Evolutionary conservation across 2,888 invertebrate genomes (phyloP).

Genomic region (Drosophila mettleri): DNA sequence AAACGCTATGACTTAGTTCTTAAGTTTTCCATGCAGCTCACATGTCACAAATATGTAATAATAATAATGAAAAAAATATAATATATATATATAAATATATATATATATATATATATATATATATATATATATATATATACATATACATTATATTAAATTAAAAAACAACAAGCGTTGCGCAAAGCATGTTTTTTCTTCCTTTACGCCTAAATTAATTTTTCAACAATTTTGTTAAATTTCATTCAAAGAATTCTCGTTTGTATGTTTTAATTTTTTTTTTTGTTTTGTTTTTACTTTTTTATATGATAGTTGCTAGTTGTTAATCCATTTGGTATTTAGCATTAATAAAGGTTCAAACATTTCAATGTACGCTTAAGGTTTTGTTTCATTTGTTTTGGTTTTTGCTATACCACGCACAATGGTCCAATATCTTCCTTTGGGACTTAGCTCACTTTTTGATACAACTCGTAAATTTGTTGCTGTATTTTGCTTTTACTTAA

Average conservation of each 20-base stretch:
- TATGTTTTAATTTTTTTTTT: slow-evolving; percentile 3
- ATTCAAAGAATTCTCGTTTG: slow-evolving; percentile 11
- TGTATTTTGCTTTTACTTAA: slow-evolving; percentile 20
- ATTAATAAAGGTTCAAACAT: slow-evolving; percentile 37
- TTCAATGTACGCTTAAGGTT: slow-evolving; percentile 32
- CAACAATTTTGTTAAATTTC: slow-evolving; percentile 14
- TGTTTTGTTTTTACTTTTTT: slow-evolving; percentile 1
- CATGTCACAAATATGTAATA: slow-evolving; percentile 23
- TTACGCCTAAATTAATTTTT: slow-evolving; percentile 16
- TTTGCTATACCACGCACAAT: slow-evolving; percentile 33
- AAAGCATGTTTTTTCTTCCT: slow-evolving; percentile 16
- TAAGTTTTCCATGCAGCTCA: slow-evolving; percentile 53
- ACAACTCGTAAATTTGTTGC: slow-evolving; percentile 24
- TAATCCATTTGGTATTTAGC: slow-evolving; percentile 48
- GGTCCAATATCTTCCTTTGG: slow-evolving; percentile 52
- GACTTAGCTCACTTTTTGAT: slow-evolving; percentile 38
- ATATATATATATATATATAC: slow-evolving; percentile 5
- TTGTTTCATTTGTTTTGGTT: neutral
- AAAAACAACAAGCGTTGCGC: slow-evolving; percentile 38
- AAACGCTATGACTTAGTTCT: slow-evolving; percentile 74
- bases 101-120: too few species aligned
- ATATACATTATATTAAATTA: too few species aligned
- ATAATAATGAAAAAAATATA: slow-evolving; percentile 8
- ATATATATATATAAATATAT: slow-evolving; percentile 4
- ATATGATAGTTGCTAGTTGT: slow-evolving; percentile 15